Evolutionary conservation across 2,113 vertebrate genomes (phyloP), one percentile per base, ranked within the genome.

Genomic region (Leptobrachium ailaonicum): DNA sequence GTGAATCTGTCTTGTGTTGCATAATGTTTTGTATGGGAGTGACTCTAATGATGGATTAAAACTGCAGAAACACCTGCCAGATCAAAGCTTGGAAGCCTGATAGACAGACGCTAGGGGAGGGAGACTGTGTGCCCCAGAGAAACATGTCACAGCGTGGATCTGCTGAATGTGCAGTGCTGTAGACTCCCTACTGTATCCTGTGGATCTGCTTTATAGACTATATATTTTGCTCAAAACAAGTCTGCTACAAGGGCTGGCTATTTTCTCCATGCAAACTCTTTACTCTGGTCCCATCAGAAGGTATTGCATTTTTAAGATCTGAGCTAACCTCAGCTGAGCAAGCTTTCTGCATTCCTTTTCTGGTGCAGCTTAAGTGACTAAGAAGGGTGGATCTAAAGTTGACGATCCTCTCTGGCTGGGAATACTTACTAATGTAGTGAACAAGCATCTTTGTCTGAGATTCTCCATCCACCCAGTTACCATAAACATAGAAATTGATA

Each of bases 1-100:
- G n/a, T 32, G 2, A 64, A 10, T 2, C 3, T 64, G 62, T 32
- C 13, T 62, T 3, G 66, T 14, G 42, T 78, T 78, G 67, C 43
- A 71, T 50, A 78, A 78, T 20, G 2, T 78, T n/a, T 50, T 7
- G 47, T 13, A 77, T 77, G 62, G 75, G 75, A 77, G 75, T 58
- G 75, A 44, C 50, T 66, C 4, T 4, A 83, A 86, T 85, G 84
- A 85, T 87, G 80, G 82, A 75, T 84, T 87, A 82, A 84, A 85
- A 3, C 78, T 1, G 4, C 71, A 84, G 88, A 85, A 87, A 87
- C 88, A 87, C 86, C 86, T 85, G 66, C n/a, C 2, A 86, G 86
- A 88, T 88, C 84, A 88, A 89, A 89, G 87, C 82, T 81, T 88
- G 86, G 88, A 84, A 88, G 78, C 78, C 1, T 66, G 88, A 85